Conservation (phyloP, 2,113 vertebrate genomes). For the Elanoides forficatus region DNA sequence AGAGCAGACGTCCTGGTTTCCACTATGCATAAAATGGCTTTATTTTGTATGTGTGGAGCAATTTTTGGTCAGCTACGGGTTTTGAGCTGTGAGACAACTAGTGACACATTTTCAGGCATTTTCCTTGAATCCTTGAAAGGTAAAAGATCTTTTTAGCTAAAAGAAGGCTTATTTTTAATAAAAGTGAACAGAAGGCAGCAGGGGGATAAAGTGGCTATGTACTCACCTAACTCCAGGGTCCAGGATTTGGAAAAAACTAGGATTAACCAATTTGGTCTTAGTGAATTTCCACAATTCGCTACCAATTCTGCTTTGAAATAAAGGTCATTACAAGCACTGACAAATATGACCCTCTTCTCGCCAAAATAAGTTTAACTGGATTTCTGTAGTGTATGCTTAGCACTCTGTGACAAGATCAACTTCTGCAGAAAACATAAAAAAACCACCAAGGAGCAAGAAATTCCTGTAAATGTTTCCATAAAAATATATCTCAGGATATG, state of each 20-base stretch:
- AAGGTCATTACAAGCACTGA: background rate
- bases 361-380: background rate
- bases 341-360: background rate
- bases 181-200: rapidly evolving
- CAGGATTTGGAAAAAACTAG: background rate
- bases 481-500: rapidly evolving
- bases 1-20: background rate
- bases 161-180: background rate
- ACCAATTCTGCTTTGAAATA: background rate
- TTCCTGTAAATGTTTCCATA: background rate
- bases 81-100: background rate
- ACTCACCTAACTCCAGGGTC: background rate
- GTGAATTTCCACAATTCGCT: background rate
- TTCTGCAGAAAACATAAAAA: background rate
- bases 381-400: background rate
- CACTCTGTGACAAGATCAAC: background rate
- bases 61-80: rapidly evolving
- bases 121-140: background rate
- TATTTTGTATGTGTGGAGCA: background rate
- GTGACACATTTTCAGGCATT: background rate
- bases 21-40: background rate
- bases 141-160: background rate
- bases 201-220: background rate
- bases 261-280: background rate
- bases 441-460: background rate